phyloP scores from a whole-genome alignment of 2,113 vertebrate genomes.

The Chloebia gouldiae region DNA sequence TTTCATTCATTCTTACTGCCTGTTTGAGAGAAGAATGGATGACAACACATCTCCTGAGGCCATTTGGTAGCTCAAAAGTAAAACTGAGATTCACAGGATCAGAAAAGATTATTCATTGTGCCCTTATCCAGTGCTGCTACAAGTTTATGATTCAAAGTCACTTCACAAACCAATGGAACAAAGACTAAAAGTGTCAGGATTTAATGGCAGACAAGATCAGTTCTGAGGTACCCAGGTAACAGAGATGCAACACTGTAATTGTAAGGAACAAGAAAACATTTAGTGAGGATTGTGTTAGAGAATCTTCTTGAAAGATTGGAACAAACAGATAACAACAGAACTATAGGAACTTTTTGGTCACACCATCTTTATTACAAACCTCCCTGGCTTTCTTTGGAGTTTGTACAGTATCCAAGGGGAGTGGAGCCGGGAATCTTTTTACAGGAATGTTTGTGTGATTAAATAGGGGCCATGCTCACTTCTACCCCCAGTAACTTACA shows the following conservation, averaged over 20 bases:
- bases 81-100: neutral
- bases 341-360: neutral
- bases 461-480: neutral
- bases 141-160: neutral
- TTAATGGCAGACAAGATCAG: neutral
- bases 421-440: neutral
- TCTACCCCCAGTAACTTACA: neutral
- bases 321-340: neutral
- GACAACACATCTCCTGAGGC: neutral
- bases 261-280: neutral
- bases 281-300: neutral
- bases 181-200: neutral
- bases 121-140: neutral
- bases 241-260: accelerated
- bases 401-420: neutral
- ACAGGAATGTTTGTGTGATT: neutral
- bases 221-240: neutral
- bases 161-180: neutral
- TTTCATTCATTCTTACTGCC: neutral
- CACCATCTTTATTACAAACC: neutral
- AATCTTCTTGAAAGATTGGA: neutral
- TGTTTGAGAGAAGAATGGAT: neutral
- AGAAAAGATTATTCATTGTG: neutral
- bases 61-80: neutral
- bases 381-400: neutral